These are phyloP conservation scores for Melitaea cinxia DNA, from an alignment of 1,140 invertebrate genomes.

Conservation along the genomic window DNA sequence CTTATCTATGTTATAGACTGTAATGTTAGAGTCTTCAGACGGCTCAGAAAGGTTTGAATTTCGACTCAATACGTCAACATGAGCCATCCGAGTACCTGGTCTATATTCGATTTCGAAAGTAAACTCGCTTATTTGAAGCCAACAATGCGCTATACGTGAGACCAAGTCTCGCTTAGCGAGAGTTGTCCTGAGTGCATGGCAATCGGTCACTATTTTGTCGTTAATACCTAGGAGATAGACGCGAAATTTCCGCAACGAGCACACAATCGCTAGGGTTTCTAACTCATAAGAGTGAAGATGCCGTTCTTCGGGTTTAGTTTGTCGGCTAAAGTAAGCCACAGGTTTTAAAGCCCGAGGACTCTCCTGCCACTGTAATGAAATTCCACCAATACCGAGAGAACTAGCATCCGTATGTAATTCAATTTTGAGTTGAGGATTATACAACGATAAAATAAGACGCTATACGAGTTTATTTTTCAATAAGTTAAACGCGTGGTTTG, in stretches of 20 bases:
- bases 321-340: neutral
- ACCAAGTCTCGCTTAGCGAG: constrained; percentile 26
- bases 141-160: constrained; percentile 30
- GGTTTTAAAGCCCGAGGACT: neutral
- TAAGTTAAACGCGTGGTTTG: neutral
- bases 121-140: constrained; percentile 24
- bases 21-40: neutral
- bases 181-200: constrained; percentile 24
- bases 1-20: neutral
- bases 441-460: neutral
- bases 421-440: neutral
- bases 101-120: constrained; percentile 28
- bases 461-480: neutral
- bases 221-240: constrained; percentile 21
- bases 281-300: constrained; percentile 1
- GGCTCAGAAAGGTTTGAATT: constrained; percentile 15
- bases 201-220: constrained; percentile 31
- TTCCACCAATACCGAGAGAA: neutral
- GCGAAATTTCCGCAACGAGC: neutral
- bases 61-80: constrained; percentile 28
- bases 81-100: constrained; percentile 14
- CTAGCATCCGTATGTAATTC: neutral
- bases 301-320: neutral
- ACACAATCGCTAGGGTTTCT: neutral
- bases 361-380: neutral